Evolutionary conservation across 2,113 vertebrate species (phyloP).

Genomic region (Odontesthes bonariensis): DNA sequence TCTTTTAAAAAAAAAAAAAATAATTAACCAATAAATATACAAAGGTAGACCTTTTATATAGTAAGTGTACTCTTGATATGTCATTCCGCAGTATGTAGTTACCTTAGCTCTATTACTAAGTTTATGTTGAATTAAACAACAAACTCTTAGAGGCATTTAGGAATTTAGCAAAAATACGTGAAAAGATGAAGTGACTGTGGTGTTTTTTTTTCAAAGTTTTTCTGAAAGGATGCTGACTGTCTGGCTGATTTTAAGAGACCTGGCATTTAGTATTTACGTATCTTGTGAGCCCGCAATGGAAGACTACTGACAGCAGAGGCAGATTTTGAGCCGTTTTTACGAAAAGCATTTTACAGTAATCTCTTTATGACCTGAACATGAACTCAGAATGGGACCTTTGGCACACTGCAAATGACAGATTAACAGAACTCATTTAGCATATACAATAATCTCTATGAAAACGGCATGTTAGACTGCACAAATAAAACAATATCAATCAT

Average conservation of each 20-base stretch:
- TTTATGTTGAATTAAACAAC: too few relatives aligned
- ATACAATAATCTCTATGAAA: conserved; percentile 20
- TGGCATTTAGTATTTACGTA: not conserved
- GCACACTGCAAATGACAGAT: conserved; percentile 2
- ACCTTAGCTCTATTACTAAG: too few relatives aligned
- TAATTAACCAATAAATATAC: too few relatives aligned
- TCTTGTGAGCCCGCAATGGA: not conserved
- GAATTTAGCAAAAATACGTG: too few relatives aligned
- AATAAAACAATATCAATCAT: not conserved
- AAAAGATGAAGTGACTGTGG: too few relatives aligned
- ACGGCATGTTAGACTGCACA: not conserved
- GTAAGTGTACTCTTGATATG: too few relatives aligned
- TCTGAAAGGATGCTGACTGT: too few relatives aligned
- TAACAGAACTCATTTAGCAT: not conserved
- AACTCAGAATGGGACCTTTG: not conserved
- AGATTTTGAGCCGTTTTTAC: not conserved
- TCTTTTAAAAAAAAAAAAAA: not conserved
- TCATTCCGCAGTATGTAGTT: too few relatives aligned
- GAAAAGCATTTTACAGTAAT: conserved; percentile 34
- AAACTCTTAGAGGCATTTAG: too few relatives aligned
- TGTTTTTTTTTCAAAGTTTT: too few relatives aligned
- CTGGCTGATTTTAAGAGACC: too few relatives aligned
- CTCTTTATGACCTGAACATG: conserved; percentile 11
- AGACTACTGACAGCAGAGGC: not conserved
- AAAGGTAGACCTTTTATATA: too few relatives aligned